Percentiles rank a stretch among this genome's conserved stretches.
Conservation (phyloP, 2,113 vertebrate genomes). For the Tragelaphus imberbis region DNA sequence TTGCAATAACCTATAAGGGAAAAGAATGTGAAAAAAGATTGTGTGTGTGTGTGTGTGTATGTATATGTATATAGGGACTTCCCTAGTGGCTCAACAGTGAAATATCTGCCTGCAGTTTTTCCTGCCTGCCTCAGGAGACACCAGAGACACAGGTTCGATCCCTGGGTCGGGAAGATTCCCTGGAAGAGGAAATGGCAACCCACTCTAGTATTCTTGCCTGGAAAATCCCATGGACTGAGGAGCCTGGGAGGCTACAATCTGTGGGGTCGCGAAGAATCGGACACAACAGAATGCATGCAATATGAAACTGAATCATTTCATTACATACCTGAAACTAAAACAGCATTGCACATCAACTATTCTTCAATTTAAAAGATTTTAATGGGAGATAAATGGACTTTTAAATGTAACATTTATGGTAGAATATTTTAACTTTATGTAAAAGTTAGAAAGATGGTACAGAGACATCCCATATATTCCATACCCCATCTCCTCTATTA, state of each 20-base stretch:
- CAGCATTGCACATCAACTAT: neutral
- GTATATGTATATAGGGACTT: neutral
- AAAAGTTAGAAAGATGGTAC: neutral
- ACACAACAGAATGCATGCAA: neutral
- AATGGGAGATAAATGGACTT: neutral
- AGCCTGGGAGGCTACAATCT: neutral
- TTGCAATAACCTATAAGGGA: neutral
- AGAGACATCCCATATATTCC: neutral
- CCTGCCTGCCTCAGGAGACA: neutral
- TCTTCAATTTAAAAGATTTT: neutral
- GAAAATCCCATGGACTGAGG: neutral
- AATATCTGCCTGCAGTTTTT: neutral
- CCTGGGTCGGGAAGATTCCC: neutral
- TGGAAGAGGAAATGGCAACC: neutral
- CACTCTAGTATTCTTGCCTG: neutral
- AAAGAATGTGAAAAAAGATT: neutral
- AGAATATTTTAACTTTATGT: neutral
- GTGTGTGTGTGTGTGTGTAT: neutral
- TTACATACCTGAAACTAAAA: neutral
- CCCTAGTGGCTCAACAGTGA: neutral
- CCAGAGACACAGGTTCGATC: neutral
- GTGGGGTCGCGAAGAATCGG: rapidly evolving
- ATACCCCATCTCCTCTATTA: neutral
- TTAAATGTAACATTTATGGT: neutral
- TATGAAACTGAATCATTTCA: neutral